A percentile compares a stretch with the other conserved stretches of the same genome.
These are phyloP conservation scores for Tursiops truncatus DNA, from an alignment of 2,113 vertebrate species.

Conservation along the genomic window DNA sequence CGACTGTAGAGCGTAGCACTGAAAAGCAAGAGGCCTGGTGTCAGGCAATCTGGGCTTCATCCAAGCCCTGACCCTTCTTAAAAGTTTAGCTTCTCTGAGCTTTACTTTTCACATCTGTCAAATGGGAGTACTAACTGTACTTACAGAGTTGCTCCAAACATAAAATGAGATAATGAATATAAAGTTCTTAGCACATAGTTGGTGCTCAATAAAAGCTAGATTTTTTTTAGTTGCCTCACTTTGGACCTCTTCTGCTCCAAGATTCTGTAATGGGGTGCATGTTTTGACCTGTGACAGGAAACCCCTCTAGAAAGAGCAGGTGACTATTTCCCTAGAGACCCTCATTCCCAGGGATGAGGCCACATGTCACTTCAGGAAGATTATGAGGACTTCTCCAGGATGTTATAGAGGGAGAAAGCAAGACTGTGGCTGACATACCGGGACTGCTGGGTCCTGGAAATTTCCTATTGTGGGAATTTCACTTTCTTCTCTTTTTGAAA, in stretches of 20 bases:
- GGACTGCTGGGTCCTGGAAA: background rate
- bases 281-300: background rate
- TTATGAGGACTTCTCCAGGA: background rate
- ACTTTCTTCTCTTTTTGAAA: slow-evolving; percentile 27
- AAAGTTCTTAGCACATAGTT: background rate
- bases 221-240: background rate
- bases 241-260: background rate
- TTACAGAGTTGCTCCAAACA: background rate
- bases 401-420: background rate
- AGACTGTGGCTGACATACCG: background rate
- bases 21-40: background rate
- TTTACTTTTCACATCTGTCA: background rate
- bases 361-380: background rate
- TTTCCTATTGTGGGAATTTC: background rate
- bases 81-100: background rate
- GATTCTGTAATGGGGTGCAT: background rate
- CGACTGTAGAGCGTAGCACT: background rate
- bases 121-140: background rate
- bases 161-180: background rate
- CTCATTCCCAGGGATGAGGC: background rate
- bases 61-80: background rate
- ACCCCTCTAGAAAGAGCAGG: background rate
- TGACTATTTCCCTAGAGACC: background rate
- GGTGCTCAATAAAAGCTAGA: background rate
- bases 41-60: background rate